Base-by-base conservation (phyloP, 2,888 invertebrate species). In the Andrena minutula region DNA sequence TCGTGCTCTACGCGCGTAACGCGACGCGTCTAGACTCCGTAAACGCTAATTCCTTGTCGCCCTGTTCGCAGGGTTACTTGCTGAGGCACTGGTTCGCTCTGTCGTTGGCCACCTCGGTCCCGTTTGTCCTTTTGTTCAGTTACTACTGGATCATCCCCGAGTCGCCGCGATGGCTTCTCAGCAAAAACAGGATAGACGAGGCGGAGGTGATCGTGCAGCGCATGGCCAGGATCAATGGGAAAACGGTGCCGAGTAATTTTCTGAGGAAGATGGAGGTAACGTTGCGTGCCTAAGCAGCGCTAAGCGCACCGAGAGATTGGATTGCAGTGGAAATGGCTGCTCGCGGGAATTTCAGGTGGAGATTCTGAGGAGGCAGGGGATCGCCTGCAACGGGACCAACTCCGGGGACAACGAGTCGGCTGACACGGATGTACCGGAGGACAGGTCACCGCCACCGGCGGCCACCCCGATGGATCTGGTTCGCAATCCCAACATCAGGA, bases 81-180 rank as follows among this genome's bases (percentile, higher is more conserved):
- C 91, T 96, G 30, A 94, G 96, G 66, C 95, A 96, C 88, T 96
- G 96, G 96, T 95, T 95, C 89, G 94, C 95, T 60, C 92, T 96
- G 10, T 96, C 96, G 0, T 89, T 96, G 64, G 95, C 95, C 20
- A 96, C 96, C 3, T 96, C 96, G 84, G 92, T 96, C 3, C 96
- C 96, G 0, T 96, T 96, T 87, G 88, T 96, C 41, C 85, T 95
- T 12, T 93, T 96, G 2, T 95, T 95, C 93, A 96, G 96, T 83
- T 96, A 95, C 86, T 96, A 95, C 90, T 96, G 96, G 96, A 94
- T 96, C 56, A 95, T 96, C 84, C 96, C 96, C 8, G 96, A 96
- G 91, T 96, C 96, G 64, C 96, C 96, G 2, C 94, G 96, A 82
- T 96, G 96, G 96, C 93, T 96, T 26, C 95, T 96, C 6, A 95